Evolutionary conservation across 1,140 invertebrate genomes (phyloP).

Genomic region (Musca domestica): DNA sequence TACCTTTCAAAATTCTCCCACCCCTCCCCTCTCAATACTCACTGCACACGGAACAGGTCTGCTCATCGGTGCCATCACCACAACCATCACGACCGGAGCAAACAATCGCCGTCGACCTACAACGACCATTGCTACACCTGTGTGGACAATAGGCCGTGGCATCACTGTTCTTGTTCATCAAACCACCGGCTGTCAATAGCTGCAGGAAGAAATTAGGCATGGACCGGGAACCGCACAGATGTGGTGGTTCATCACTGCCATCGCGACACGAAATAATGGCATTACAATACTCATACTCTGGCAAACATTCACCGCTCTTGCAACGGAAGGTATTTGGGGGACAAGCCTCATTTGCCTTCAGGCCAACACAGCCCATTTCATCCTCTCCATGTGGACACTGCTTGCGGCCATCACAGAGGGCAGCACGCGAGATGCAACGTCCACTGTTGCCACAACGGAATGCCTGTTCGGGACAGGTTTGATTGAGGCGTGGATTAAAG

Average conservation of each 20-base stretch:
- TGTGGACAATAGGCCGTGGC: constrained; percentile 65
- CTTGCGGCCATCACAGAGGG: constrained; percentile 71
- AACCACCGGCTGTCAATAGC: constrained; percentile 42
- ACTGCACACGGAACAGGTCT: constrained; percentile 80
- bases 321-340: constrained; percentile 80
- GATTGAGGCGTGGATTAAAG: constrained; percentile 44
- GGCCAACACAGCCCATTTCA: constrained; percentile 69
- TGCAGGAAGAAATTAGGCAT: constrained; percentile 49
- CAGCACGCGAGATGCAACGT: constrained; percentile 72
- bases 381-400: constrained; percentile 81
- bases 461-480: constrained; percentile 55
- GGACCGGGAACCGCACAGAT: constrained; percentile 63
- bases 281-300: constrained; percentile 88
- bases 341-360: constrained; percentile 61
- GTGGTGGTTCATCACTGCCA: constrained; percentile 78
- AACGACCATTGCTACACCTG: constrained; percentile 80
- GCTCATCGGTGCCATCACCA: constrained; percentile 85
- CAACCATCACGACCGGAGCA: constrained; percentile 87
- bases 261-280: constrained; percentile 81
- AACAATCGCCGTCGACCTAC: constrained; percentile 80
- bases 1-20: background rate
- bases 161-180: constrained; percentile 31
- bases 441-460: constrained; percentile 66
- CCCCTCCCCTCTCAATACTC: constrained; percentile 61
- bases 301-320: constrained; percentile 78